Conservation (phyloP, 2,113 vertebrate genomes). For the Xiphophorus maculatus region DNA sequence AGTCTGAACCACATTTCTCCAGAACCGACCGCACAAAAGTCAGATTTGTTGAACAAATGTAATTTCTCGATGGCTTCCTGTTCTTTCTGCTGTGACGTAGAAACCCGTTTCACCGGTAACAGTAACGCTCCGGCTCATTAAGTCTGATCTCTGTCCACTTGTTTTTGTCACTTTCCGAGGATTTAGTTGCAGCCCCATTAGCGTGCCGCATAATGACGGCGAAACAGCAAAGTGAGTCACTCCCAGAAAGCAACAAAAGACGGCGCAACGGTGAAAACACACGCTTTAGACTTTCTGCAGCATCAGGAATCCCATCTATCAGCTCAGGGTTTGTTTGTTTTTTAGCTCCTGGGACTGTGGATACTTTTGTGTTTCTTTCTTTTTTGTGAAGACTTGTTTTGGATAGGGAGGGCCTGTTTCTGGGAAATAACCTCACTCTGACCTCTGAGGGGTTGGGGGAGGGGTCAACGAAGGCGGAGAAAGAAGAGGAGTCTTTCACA, state of each 20-base stretch:
- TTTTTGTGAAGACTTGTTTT: slow-evolving; percentile 53
- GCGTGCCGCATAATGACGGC: background rate
- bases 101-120: background rate
- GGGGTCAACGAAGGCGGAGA: slow-evolving; percentile 21
- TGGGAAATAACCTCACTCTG: slow-evolving; percentile 67
- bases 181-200: background rate
- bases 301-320: background rate
- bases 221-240: no score
- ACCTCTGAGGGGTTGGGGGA: slow-evolving; percentile 54
- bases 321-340: background rate
- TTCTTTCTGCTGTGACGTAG: background rate
- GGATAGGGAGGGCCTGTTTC: slow-evolving; percentile 63
- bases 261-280: background rate
- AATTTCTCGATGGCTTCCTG: no score
- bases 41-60: no score
- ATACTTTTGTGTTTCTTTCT: slow-evolving; percentile 16
- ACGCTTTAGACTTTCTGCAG: slow-evolving; percentile 1
- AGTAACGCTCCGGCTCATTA: background rate
- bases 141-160: no score
- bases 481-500: slow-evolving; percentile 28
- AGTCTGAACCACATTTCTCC: no score
- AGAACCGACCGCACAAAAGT: background rate
- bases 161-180: no score
- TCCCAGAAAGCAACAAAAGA: background rate
- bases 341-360: background rate